Percentiles rank a stretch among this genome's conserved stretches.
These are phyloP conservation scores for Etheostoma perlongum DNA, from an alignment of 2,797 vertebrate species.

Conservation along the genomic window DNA sequence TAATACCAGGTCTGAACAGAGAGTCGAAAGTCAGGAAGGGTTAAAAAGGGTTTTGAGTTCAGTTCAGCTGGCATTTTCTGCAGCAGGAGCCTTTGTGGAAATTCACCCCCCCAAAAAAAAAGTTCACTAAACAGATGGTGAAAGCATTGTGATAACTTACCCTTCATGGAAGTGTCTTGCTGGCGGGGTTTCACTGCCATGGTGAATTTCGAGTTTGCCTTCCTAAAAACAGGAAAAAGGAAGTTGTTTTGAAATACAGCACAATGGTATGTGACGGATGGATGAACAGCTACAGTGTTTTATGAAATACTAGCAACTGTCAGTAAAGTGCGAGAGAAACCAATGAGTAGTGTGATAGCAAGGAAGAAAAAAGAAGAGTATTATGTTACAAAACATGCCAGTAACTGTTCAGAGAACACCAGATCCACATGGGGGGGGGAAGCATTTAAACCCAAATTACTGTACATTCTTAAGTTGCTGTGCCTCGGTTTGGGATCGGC, in stretches of 20 bases:
- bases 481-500: slow-evolving; percentile 42
- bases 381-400: slow-evolving; percentile 18
- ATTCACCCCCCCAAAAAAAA: slow-evolving; percentile 36
- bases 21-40: neutral
- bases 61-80: slow-evolving; percentile 24
- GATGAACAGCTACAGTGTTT: slow-evolving; percentile 10
- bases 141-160: slow-evolving; percentile 68
- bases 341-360: neutral
- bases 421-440: slow-evolving; percentile 16
- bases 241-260: slow-evolving; percentile 44
- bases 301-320: slow-evolving; percentile 15
- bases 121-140: slow-evolving; percentile 52
- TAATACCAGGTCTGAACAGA: no score
- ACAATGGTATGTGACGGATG: neutral
- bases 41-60: neutral
- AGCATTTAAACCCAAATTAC: slow-evolving; percentile 33
- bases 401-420: slow-evolving; percentile 38
- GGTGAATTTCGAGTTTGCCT: slow-evolving; percentile 33
- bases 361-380: slow-evolving; percentile 17
- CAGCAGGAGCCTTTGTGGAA: slow-evolving; percentile 27
- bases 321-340: slow-evolving; percentile 3
- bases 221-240: slow-evolving; percentile 69
- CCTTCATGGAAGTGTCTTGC: slow-evolving; percentile 45
- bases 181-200: slow-evolving; percentile 10
- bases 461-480: slow-evolving; percentile 29